Conservation (phyloP, 2,888 invertebrate genomes). For the Celastrina argiolus region DNA sequence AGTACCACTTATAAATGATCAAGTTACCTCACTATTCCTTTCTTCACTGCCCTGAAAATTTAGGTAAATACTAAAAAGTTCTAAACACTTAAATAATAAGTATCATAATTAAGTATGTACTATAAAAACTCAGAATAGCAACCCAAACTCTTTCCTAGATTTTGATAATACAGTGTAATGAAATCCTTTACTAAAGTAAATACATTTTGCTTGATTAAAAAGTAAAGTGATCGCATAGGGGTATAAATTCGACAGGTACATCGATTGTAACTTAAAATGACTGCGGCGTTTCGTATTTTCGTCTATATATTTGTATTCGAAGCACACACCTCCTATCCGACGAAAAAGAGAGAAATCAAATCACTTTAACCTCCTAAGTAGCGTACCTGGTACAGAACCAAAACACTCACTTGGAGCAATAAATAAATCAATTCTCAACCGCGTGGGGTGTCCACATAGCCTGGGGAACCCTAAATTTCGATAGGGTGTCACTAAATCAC, state of each 20-base stretch:
- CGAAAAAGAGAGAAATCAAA: conserved; percentile 39
- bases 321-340: conserved; percentile 20
- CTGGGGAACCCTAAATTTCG: conserved; percentile 64
- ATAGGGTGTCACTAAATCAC: conserved; percentile 64
- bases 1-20: no score
- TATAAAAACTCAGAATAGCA: no score
- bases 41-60: no score
- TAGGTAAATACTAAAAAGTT: no score
- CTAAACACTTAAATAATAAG: no score
- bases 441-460: conserved; percentile 61
- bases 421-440: conserved; percentile 66
- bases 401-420: conserved; percentile 48
- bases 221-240: background rate
- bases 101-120: no score
- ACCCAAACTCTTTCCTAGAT: background rate
- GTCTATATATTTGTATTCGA: conserved; percentile 14
- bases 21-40: no score
- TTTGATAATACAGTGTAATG: background rate
- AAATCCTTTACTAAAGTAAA: background rate
- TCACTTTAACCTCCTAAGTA: conserved; percentile 48
- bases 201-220: conserved; percentile 10
- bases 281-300: conserved; percentile 6
- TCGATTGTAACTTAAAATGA: conserved; percentile 15
- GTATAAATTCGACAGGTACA: conserved; percentile 19
- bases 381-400: conserved; percentile 48